These are phyloP conservation scores for Maniola jurtina DNA, from an alignment of 1,140 invertebrate genomes.

Conservation along the genomic window DNA sequence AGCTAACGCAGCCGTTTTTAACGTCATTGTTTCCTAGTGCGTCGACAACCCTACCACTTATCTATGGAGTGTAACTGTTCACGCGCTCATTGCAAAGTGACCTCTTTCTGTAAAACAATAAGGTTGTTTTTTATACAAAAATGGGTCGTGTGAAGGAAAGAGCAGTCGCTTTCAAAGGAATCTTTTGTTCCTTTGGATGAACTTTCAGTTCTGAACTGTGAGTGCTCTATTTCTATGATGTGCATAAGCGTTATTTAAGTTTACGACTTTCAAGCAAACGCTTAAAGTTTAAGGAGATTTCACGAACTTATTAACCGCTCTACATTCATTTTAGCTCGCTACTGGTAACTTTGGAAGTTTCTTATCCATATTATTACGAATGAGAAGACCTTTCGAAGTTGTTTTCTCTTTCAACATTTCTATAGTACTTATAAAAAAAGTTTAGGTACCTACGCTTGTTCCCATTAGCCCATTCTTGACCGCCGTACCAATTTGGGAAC, in stretches of 20 bases:
- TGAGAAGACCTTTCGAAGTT: neutral
- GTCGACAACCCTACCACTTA: slow-evolving; percentile 2
- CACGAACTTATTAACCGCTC: slow-evolving; percentile 25
- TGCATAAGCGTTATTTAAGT: slow-evolving; percentile 36
- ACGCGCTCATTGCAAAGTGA: neutral
- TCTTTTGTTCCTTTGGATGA: slow-evolving; percentile 36
- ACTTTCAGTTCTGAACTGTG: slow-evolving; percentile 29
- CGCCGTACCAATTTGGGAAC: too few relatives aligned
- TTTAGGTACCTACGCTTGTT: too few relatives aligned
- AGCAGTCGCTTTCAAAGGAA: slow-evolving; percentile 34
- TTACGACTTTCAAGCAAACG: slow-evolving; percentile 25
- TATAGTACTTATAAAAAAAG: too few relatives aligned
- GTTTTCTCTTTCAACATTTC: neutral
- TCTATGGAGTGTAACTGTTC: neutral
- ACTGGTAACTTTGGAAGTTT: neutral
- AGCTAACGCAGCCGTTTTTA: too few relatives aligned
- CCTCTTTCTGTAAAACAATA: slow-evolving; percentile 11
- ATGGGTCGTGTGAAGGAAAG: slow-evolving; percentile 27
- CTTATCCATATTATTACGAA: neutral
- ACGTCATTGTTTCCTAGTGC: neutral
- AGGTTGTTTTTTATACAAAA: slow-evolving; percentile 22
- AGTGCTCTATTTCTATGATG: slow-evolving; percentile 32
- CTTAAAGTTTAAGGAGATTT: slow-evolving; percentile 22
- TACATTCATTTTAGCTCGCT: neutral
- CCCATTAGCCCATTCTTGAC: too few relatives aligned